phyloP scores from a whole-genome alignment of 2,888 invertebrate species.

The Drosophila sordidapex region DNA sequence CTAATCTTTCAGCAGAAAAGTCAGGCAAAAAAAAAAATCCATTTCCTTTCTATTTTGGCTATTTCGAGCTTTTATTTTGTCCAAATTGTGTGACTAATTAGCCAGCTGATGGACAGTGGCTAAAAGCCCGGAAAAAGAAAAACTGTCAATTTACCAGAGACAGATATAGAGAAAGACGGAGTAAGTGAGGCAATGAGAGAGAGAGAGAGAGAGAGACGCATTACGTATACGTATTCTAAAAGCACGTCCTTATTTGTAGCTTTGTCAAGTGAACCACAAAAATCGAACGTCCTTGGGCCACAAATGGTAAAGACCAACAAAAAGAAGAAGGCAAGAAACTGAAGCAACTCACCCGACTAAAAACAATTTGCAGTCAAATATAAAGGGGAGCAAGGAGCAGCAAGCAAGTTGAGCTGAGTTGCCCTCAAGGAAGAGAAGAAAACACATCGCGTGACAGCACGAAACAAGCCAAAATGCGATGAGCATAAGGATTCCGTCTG shows the following conservation, averaged over 20 bases:
- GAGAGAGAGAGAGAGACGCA: constrained; percentile 1
- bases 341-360: constrained; percentile 25
- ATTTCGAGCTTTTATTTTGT: constrained; percentile 18
- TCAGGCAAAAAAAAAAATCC: constrained; percentile 9
- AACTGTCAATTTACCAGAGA: constrained; percentile 52
- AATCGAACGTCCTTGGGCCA: constrained; percentile 78
- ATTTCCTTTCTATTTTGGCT: not conserved
- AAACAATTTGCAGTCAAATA: constrained; percentile 32
- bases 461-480: constrained; percentile 64
- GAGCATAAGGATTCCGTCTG: constrained; percentile 67
- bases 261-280: constrained; percentile 60
- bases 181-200: not conserved
- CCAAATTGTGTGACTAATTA: constrained; percentile 46
- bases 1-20: constrained; percentile 1
- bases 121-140: constrained; percentile 46
- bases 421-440: constrained; percentile 24
- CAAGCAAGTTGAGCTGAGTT: constrained; percentile 3
- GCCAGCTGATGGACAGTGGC: constrained; percentile 30
- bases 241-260: constrained; percentile 38
- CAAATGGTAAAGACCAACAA: constrained; percentile 34
- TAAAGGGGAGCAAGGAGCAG: not conserved
- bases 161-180: not conserved
- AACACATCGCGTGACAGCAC: constrained; percentile 76
- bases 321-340: constrained; percentile 19
- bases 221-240: constrained; percentile 45